These are phyloP conservation scores for Craterocephalus amniculus DNA, from an alignment of 2,797 vertebrate genomes.

Conservation along the genomic window DNA sequence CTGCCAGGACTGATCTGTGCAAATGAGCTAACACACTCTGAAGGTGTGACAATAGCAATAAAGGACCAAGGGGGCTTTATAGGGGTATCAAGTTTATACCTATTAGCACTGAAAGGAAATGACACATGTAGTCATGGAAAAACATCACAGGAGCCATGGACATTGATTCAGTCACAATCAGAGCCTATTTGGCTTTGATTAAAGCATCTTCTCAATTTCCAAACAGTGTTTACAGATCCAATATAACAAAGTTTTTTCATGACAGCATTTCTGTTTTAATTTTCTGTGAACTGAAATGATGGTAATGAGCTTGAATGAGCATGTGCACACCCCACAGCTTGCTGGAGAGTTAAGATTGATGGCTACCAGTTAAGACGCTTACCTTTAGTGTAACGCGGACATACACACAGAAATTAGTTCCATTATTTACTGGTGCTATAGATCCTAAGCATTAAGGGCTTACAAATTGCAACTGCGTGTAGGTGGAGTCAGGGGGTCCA, in stretches of 20 bases:
- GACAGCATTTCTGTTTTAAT: slow-evolving; percentile 11
- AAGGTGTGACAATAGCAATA: slow-evolving; percentile 27
- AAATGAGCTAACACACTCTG: slow-evolving; percentile 30
- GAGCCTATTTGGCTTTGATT: neutral
- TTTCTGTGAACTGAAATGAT: neutral
- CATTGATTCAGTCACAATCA: neutral
- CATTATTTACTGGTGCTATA: slow-evolving; percentile 65
- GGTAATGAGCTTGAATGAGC: neutral
- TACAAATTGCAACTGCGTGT: slow-evolving; percentile 64
- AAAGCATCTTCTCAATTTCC: neutral
- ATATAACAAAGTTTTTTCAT: slow-evolving; percentile 5
- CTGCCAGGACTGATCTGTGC: slow-evolving; percentile 37
- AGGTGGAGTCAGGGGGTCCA: slow-evolving; percentile 49
- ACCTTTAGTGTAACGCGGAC: slow-evolving; percentile 38
- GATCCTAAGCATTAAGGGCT: slow-evolving; percentile 63
- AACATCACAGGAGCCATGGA: neutral
- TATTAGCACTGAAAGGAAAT: slow-evolving; percentile 33
- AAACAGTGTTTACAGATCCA: slow-evolving; percentile 21
- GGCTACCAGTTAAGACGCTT: slow-evolving; percentile 31
- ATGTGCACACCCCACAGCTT: slow-evolving; percentile 6
- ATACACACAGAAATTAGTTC: slow-evolving; percentile 50
- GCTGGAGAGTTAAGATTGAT: slow-evolving; percentile 35
- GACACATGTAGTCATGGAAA: slow-evolving; percentile 20
- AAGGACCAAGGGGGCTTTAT: slow-evolving; percentile 17
- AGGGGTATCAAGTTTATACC: slow-evolving; percentile 26